phyloP scores from a whole-genome alignment of 2,888 invertebrate species.

The Leptopilina syphax region DNA sequence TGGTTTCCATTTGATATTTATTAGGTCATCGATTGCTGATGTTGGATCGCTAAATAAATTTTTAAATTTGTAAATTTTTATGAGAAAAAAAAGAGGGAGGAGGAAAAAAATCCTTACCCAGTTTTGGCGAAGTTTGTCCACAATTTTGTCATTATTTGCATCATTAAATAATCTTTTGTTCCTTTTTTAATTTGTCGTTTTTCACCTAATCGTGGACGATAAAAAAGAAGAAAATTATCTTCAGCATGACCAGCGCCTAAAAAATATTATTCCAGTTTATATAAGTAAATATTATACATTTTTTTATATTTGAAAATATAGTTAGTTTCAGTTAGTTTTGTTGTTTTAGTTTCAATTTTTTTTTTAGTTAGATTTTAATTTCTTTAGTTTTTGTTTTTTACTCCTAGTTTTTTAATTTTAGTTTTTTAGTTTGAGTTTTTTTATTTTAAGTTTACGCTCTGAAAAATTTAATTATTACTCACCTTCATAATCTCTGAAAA shows the following conservation, averaged over 20 bases:
- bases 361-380: no score
- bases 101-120: slow-evolving; percentile 59
- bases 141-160: slow-evolving; percentile 63
- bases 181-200: slow-evolving; percentile 49
- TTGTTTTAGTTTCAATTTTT: no score
- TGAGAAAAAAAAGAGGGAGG: neutral
- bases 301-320: neutral
- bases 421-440: neutral
- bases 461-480: neutral
- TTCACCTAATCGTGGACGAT: slow-evolving; percentile 59
- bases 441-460: neutral
- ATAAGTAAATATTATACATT: neutral
- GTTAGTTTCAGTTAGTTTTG: no score
- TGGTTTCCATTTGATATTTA: slow-evolving; percentile 60
- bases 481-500: neutral
- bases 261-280: neutral
- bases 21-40: slow-evolving; percentile 54
- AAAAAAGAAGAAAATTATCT: slow-evolving; percentile 81
- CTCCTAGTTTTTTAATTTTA: no score
- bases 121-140: slow-evolving; percentile 70
- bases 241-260: slow-evolving; percentile 81
- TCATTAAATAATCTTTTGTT: slow-evolving; percentile 60
- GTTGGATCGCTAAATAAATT: slow-evolving; percentile 64
- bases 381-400: no score
- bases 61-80: slow-evolving; percentile 5